Evolutionary conservation across 2,113 vertebrate species (phyloP).

Genomic region (Thermophis baileyi): DNA sequence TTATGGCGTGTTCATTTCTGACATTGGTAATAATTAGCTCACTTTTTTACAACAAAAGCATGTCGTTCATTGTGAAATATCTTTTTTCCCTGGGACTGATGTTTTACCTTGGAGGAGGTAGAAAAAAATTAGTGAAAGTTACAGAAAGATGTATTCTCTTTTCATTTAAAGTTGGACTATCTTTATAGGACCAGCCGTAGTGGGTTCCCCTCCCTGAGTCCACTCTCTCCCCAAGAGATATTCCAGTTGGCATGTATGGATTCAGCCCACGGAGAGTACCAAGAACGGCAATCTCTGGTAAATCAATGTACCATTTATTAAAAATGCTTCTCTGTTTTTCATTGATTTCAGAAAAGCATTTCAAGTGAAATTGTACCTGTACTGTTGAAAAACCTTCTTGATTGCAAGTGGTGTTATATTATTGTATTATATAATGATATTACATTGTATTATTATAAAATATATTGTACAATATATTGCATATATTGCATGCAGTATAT

Average conservation of each 20-base stretch:
- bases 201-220: constrained; percentile 87
- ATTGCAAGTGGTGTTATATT: neutral
- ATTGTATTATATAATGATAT: neutral
- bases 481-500: neutral
- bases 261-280: constrained; percentile 73
- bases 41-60: neutral
- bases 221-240: constrained; percentile 90
- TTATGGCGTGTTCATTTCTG: neutral
- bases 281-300: constrained; percentile 89
- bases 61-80: neutral
- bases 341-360: constrained; percentile 12
- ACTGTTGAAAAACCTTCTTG: neutral
- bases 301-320: constrained; percentile 49
- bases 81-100: neutral
- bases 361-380: neutral
- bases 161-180: constrained; percentile 46
- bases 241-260: constrained; percentile 85
- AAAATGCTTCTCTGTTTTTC: neutral
- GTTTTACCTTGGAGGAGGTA: neutral
- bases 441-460: neutral
- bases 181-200: constrained; percentile 80
- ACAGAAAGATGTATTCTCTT: neutral
- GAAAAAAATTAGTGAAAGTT: neutral
- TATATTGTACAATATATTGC: neutral
- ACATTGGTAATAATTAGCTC: neutral